Evolutionary conservation across 2,888 invertebrate species (phyloP).

Genomic region (Pseudococcus longispinus): DNA sequence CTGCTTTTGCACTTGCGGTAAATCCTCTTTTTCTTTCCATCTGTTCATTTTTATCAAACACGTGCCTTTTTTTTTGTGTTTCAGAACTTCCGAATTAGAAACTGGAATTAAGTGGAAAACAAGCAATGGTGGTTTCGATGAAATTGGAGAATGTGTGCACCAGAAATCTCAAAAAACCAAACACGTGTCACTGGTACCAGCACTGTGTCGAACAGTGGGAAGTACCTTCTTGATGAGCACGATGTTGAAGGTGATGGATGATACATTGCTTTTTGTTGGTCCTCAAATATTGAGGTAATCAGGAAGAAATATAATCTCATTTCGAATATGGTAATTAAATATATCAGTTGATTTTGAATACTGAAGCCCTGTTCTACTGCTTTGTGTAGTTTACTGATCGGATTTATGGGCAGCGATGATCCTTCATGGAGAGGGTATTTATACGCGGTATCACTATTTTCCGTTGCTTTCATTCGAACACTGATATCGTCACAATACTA

Average conservation of each 20-base stretch:
- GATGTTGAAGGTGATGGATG: neutral
- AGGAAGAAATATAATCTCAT: neutral
- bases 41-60: too few relatives aligned
- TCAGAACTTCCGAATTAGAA: neutral
- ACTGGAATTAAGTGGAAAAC: neutral
- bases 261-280: neutral
- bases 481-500: constrained; percentile 68
- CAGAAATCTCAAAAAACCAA: neutral
- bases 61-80: neutral
- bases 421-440: constrained; percentile 68
- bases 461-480: constrained; percentile 66
- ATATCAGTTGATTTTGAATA: neutral
- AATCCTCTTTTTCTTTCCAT: neutral
- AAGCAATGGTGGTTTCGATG: neutral
- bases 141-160: neutral
- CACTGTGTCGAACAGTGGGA: constrained; percentile 86
- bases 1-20: neutral
- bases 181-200: constrained; percentile 80
- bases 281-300: neutral
- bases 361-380: neutral
- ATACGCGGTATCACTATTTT: constrained; percentile 67
- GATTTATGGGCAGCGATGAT: constrained; percentile 62
- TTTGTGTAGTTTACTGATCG: constrained; percentile 61
- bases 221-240: neutral
- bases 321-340: neutral